Conservation (phyloP, 2,888 invertebrate genomes). For the Blastobasis adustella region DNA sequence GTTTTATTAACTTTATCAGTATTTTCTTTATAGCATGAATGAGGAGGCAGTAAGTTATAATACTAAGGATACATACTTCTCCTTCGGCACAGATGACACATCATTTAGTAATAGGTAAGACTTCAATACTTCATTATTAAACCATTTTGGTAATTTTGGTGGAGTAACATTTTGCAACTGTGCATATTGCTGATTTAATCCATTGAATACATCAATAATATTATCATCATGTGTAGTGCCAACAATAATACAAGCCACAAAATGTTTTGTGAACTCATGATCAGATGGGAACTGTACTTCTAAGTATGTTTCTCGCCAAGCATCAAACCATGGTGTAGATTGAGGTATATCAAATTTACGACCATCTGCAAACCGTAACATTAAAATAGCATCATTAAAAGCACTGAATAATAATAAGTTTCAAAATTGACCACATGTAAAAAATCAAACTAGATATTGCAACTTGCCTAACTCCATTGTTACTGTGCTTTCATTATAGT, state of each 20-base stretch:
- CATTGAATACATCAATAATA: slow-evolving; percentile 88
- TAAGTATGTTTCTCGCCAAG: slow-evolving; percentile 94
- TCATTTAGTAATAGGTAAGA: slow-evolving; percentile 95
- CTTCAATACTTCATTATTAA: slow-evolving; percentile 85
- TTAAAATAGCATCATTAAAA: not conserved
- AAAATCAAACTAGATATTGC: not conserved
- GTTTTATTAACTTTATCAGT: too few species aligned
- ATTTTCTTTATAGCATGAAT: too few species aligned
- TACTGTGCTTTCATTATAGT: slow-evolving; percentile 69
- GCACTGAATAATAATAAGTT: not conserved
- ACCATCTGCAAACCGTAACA: slow-evolving; percentile 40
- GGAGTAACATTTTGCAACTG: slow-evolving; percentile 84
- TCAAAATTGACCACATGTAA: not conserved
- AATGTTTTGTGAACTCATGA: slow-evolving; percentile 96
- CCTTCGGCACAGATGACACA: slow-evolving; percentile 80
- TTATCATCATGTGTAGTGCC: slow-evolving; percentile 82
- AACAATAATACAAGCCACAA: slow-evolving; percentile 87
- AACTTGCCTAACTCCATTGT: slow-evolving; percentile 70
- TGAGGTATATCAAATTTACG: slow-evolving; percentile 81
- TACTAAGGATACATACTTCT: slow-evolving; percentile 75
- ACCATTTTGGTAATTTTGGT: slow-evolving; percentile 89
- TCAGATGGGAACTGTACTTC: slow-evolving; percentile 92
- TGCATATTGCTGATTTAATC: slow-evolving; percentile 86
- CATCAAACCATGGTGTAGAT: slow-evolving; percentile 95
- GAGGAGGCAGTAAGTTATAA: too few species aligned